A percentile compares a stretch with the other conserved stretches of the same genome.
Conservation (phyloP, 2,113 vertebrate genomes). For the Pterocles burchelli region DNA sequence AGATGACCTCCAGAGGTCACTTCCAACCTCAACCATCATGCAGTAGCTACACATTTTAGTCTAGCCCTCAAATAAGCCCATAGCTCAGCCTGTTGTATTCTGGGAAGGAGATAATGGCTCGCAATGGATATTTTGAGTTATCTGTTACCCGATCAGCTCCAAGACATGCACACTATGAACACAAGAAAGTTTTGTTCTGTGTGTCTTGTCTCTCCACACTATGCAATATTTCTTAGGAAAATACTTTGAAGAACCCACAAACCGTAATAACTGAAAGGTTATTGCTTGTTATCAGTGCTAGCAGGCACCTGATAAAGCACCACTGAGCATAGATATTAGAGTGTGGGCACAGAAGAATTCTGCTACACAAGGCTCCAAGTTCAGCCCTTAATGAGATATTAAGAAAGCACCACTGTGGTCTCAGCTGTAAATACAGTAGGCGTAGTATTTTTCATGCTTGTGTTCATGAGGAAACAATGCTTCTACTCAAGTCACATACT, state of each 20-base stretch:
- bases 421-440: constrained; percentile 21
- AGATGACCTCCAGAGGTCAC: not conserved
- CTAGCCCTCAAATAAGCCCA: not conserved
- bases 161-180: not conserved
- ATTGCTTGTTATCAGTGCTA: constrained; percentile 13
- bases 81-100: not conserved
- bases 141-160: constrained; percentile 12
- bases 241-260: not conserved
- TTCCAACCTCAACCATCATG: not conserved
- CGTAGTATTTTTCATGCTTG: not conserved
- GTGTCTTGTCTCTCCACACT: constrained; percentile 45
- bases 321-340: constrained; percentile 37
- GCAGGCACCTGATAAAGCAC: constrained; percentile 34
- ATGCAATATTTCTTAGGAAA: not conserved
- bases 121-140: not conserved
- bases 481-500: constrained; percentile 7
- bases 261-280: constrained; percentile 32
- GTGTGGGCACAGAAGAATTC: constrained; percentile 62
- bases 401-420: constrained; percentile 13
- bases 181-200: constrained; percentile 33
- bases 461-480: constrained; percentile 5
- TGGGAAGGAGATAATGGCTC: not conserved
- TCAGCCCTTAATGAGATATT: not conserved
- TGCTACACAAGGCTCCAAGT: not conserved
- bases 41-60: not conserved